phyloP scores from a whole-genome alignment of 1,140 invertebrate genomes.

The Drosophila bocki region DNA sequence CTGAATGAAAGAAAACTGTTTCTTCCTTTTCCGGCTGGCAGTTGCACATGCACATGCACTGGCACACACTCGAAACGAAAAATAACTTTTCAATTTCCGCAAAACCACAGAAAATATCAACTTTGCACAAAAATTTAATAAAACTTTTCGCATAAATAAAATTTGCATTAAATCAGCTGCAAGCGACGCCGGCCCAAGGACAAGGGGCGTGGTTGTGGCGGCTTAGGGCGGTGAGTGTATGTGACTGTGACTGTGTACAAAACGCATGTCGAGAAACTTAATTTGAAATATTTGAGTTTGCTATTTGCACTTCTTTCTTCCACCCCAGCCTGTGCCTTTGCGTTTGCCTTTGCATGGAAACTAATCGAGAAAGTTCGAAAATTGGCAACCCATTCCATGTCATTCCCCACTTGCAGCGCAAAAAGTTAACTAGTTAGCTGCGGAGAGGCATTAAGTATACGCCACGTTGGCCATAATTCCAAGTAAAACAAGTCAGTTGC shows the following conservation, averaged over 20 bases:
- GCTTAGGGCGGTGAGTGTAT: conserved; percentile 49
- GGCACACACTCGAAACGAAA: conserved; percentile 38
- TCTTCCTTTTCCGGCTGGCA: conserved; percentile 78
- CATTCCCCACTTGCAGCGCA: conserved; percentile 46
- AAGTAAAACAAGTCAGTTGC: conserved; percentile 38
- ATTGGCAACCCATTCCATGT: conserved; percentile 51
- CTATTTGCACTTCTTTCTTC: conserved; percentile 73
- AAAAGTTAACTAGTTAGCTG: conserved; percentile 73
- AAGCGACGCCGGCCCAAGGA: conserved; percentile 55
- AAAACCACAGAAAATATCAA: conserved; percentile 84
- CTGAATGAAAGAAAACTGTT: conserved; percentile 78
- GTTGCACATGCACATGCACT: conserved; percentile 32
- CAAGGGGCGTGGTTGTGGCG: conserved; percentile 41
- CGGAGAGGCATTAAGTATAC: conserved; percentile 62
- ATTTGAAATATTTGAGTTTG: conserved; percentile 84
- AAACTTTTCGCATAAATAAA: conserved; percentile 84
- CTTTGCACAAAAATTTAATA: conserved; percentile 84
- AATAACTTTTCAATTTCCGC: conserved; percentile 84
- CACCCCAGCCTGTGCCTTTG: conserved; percentile 15
- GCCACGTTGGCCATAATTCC: conserved; percentile 57
- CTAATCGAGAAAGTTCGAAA: conserved; percentile 83
- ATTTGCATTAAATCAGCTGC: conserved; percentile 84
- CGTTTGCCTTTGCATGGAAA: conserved; percentile 59
- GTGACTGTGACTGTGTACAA: conserved; percentile 49
- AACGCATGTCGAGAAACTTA: conserved; percentile 83